These are phyloP conservation scores for Stenchaetothrips biformis DNA, from an alignment of 2,888 invertebrate genomes.

Conservation along the genomic window DNA sequence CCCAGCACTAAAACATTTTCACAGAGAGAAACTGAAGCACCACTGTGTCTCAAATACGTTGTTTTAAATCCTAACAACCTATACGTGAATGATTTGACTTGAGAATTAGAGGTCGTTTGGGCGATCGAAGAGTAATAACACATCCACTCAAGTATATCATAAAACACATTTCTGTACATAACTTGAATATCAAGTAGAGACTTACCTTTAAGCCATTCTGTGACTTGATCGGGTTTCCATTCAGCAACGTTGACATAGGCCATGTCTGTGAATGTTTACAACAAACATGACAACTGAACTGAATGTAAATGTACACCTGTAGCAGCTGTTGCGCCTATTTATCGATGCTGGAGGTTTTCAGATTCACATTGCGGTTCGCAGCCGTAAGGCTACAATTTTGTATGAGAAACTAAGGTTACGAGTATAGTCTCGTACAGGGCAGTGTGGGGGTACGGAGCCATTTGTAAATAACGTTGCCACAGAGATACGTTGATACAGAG, in stretches of 20 bases:
- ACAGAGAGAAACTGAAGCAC: constrained; percentile 30
- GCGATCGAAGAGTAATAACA: background rate
- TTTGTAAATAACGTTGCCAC: no score
- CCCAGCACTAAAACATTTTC: constrained; percentile 34
- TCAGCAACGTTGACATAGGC: constrained; percentile 81
- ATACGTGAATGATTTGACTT: background rate
- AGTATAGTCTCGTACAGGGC: no score
- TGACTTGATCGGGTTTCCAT: constrained; percentile 86
- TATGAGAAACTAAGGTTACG: no score
- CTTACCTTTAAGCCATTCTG: constrained; percentile 83
- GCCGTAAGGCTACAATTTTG: no score
- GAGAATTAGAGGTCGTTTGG: background rate
- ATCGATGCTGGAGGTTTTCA: no score
- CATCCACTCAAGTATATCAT: constrained; percentile 31
- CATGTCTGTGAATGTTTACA: constrained; percentile 48
- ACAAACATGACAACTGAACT: constrained; percentile 23
- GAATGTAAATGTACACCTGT: background rate
- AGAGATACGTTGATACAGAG: no score
- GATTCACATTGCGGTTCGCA: no score
- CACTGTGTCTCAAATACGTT: background rate
- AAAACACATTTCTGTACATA: constrained; percentile 31
- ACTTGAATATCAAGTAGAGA: constrained; percentile 32
- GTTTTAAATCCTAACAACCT: background rate
- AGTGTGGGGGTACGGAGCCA: no score
- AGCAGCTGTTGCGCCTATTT: constrained; percentile 22